These are phyloP conservation scores for Apotomis turbidana DNA, from an alignment of 2,888 invertebrate species.

Conservation along the genomic window DNA sequence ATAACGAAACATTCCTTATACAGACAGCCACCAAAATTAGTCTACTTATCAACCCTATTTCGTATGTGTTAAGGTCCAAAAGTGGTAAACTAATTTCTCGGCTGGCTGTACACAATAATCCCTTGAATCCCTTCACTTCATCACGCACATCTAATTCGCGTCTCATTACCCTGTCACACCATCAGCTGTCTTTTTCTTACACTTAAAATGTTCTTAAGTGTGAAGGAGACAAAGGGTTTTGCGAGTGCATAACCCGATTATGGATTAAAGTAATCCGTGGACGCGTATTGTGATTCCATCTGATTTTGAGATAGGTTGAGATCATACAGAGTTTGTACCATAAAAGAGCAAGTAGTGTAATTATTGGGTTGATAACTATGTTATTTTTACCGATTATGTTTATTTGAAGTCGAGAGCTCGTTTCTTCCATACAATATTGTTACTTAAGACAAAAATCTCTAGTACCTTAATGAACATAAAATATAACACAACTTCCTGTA, in stretches of 20 bases:
- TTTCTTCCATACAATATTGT: too few species aligned
- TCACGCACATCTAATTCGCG: constrained; percentile 30
- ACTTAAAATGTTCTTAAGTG: not conserved
- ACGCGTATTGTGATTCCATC: constrained; percentile 13
- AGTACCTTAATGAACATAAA: too few species aligned
- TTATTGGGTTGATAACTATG: too few species aligned
- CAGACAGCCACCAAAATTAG: too few species aligned
- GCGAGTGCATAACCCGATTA: constrained; percentile 13
- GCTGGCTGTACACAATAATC: not conserved
- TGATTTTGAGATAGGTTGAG: not conserved
- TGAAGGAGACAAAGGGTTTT: constrained; percentile 14
- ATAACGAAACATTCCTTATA: too few species aligned
- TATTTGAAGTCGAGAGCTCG: too few species aligned
- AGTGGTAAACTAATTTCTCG: not conserved
- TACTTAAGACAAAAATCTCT: too few species aligned
- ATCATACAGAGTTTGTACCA: not conserved
- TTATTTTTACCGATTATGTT: too few species aligned
- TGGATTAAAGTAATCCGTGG: constrained; percentile 23
- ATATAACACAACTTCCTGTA: too few species aligned
- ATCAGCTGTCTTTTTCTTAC: constrained; percentile 12
- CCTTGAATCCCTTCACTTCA: constrained; percentile 27
- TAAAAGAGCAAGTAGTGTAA: too few species aligned
- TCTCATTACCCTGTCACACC: constrained; percentile 26
- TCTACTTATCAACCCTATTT: too few species aligned
- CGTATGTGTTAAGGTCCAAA: too few species aligned